phyloP scores from a whole-genome alignment of 1,140 invertebrate genomes.

The Atta texana region DNA sequence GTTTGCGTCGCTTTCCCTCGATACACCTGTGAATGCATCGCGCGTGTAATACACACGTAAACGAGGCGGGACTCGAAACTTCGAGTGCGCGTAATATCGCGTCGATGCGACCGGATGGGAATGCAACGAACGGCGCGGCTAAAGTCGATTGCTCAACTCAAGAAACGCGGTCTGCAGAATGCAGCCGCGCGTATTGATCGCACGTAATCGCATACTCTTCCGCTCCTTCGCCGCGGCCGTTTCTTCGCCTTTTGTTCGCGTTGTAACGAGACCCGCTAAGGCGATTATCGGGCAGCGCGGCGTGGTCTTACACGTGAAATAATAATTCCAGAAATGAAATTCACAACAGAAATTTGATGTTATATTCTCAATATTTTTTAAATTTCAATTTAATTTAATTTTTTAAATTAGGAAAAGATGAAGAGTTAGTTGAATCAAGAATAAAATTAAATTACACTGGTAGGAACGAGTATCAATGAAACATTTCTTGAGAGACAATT shows the following conservation, averaged over 20 bases:
- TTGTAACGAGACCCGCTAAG: slow-evolving; percentile 37
- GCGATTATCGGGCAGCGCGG: slow-evolving; percentile 37
- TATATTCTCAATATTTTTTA: neutral
- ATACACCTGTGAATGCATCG: slow-evolving; percentile 48
- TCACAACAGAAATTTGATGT: neutral
- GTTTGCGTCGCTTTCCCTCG: slow-evolving; percentile 70
- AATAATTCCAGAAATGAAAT: neutral
- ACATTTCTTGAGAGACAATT: no score
- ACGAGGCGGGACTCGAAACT: slow-evolving; percentile 55
- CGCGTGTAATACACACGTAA: slow-evolving; percentile 57
- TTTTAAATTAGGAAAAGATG: no score
- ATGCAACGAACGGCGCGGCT: slow-evolving; percentile 46
- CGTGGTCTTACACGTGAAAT: slow-evolving; percentile 2
- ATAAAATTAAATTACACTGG: no score
- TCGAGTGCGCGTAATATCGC: slow-evolving; percentile 52
- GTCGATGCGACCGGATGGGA: slow-evolving; percentile 67
- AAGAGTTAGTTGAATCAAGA: no score
- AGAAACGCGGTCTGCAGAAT: slow-evolving; percentile 67
- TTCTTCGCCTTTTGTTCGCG: slow-evolving; percentile 53
- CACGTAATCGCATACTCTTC: slow-evolving; percentile 58
- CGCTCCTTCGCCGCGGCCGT: slow-evolving; percentile 48
- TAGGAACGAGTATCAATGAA: no score
- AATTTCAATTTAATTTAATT: no score
- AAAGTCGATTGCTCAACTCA: slow-evolving; percentile 70
- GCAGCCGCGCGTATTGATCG: slow-evolving; percentile 64